Percentiles rank a stretch among this genome's conserved stretches.
Evolutionary conservation across 53 echinoderm and acorn worm species (phyloP).

Genomic region (Luidia sarsii): DNA sequence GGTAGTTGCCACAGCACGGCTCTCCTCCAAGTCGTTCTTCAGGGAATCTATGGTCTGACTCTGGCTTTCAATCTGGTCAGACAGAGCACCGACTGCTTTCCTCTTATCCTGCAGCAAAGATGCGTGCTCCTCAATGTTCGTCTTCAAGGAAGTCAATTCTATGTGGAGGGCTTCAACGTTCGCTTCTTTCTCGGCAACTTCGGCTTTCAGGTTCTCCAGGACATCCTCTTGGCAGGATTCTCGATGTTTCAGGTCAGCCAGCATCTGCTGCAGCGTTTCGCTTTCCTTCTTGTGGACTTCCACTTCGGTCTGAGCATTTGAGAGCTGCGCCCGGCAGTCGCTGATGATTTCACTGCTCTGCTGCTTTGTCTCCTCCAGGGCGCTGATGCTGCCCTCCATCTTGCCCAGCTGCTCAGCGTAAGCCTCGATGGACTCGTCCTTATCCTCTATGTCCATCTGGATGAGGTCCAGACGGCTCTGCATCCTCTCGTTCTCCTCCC

Average conservation of each 20-base stretch:
- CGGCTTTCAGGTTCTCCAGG: constrained; percentile 40
- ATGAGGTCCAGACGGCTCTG: constrained; percentile 74
- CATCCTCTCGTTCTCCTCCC: constrained; percentile 69
- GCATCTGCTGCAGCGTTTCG: constrained; percentile 6
- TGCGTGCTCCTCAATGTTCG: not conserved
- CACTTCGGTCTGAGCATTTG: constrained; percentile 39
- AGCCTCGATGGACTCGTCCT: constrained; percentile 62
- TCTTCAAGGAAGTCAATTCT: constrained; percentile 7
- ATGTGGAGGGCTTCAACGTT: constrained; percentile 36
- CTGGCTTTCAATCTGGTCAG: constrained; percentile 36
- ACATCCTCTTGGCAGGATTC: constrained; percentile 46
- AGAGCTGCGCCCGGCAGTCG: constrained; percentile 36
- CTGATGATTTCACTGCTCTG: constrained; percentile 43
- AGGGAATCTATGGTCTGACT: constrained; percentile 17
- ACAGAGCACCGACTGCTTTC: constrained; percentile 20
- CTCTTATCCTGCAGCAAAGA: constrained; percentile 37
- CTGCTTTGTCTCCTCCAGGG: constrained; percentile 35
- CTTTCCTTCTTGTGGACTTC: constrained; percentile 37
- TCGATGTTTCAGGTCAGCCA: constrained; percentile 31
- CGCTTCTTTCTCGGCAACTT: constrained; percentile 37
- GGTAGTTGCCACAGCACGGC: not conserved
- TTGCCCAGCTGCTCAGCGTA: constrained; percentile 49
- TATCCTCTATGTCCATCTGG: constrained; percentile 90
- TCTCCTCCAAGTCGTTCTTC: constrained; percentile 35
- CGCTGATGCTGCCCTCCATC: constrained; percentile 56